phyloP scores from a whole-genome alignment of 2,797 vertebrate species.

The Crax fasciolata region DNA sequence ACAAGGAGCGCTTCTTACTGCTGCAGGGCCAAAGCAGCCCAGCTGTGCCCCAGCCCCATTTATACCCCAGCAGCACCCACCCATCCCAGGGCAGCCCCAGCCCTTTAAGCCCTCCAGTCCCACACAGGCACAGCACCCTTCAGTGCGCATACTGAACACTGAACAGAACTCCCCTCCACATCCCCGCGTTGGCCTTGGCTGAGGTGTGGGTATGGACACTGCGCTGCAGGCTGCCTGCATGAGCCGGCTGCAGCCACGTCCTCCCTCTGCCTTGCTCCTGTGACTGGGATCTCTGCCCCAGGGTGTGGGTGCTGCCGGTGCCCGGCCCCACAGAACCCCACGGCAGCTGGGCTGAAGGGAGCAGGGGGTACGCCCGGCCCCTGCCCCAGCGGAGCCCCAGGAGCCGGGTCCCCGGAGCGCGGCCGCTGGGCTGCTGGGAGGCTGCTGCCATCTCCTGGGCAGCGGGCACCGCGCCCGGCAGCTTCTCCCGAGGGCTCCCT shows the following conservation, averaged over 20 bases:
- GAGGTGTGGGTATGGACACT: neutral
- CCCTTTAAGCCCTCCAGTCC: neutral
- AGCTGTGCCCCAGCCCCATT: neutral
- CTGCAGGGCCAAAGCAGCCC: accelerated
- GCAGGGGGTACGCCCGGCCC: too few species aligned
- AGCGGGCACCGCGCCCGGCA: neutral
- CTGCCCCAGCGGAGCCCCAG: neutral
- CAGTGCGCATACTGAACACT: neutral
- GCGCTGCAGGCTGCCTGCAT: neutral
- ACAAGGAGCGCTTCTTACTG: accelerated
- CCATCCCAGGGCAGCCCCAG: neutral
- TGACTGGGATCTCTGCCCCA: neutral
- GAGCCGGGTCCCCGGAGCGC: neutral
- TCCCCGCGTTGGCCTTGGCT: too few species aligned
- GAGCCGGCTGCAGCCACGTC: neutral
- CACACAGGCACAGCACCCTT: neutral
- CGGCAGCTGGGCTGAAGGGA: too few species aligned
- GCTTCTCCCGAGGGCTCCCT: neutral
- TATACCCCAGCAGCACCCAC: neutral
- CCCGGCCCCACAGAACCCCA: neutral
- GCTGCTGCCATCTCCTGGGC: constrained; percentile 78
- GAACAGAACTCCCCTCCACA: neutral
- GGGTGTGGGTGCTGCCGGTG: neutral
- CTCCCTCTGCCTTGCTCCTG: neutral
- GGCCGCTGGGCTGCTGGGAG: neutral